A percentile compares a stretch with the other conserved stretches of the same genome.
phyloP scores from a whole-genome alignment of 2,888 invertebrate species.

The Dryococelus australis region DNA sequence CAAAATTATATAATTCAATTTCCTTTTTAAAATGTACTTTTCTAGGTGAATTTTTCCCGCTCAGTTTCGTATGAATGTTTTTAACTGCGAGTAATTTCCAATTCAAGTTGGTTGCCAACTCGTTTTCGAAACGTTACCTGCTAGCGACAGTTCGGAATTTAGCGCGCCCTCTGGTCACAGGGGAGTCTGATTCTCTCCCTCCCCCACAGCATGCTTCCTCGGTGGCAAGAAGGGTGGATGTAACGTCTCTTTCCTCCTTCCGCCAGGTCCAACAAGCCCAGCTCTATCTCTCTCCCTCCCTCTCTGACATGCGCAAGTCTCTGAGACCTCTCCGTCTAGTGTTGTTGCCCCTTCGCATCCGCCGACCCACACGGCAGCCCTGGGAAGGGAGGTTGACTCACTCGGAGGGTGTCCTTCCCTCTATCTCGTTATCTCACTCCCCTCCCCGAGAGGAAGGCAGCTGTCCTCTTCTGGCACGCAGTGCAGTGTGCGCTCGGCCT shows the following conservation, averaged over 20 bases:
- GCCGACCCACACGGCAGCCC: background rate
- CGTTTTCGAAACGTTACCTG: background rate
- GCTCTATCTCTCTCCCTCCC: too few species aligned
- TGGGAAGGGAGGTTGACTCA: too few species aligned
- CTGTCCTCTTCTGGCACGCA: background rate
- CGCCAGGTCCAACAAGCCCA: too few species aligned
- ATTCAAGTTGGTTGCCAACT: slow-evolving; percentile 7
- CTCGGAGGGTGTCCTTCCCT: too few species aligned
- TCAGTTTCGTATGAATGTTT: background rate
- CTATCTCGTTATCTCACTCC: background rate
- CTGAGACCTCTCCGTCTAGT: too few species aligned
- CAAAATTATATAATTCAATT: too few species aligned
- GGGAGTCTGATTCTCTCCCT: background rate
- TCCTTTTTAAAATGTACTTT: background rate
- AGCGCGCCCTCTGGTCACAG: background rate
- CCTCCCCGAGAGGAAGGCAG: background rate
- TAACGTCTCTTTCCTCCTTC: too few species aligned
- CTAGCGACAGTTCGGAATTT: slow-evolving; percentile 1
- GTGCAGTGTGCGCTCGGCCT: background rate
- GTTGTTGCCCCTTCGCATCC: background rate
- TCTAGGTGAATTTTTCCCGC: background rate
- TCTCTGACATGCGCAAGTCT: too few species aligned
- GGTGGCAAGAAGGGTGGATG: too few species aligned
- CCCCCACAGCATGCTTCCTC: too few species aligned
- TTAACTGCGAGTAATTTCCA: background rate